These are phyloP conservation scores for Marasmarcha lunaedactyla DNA, from an alignment of 2,888 invertebrate species.

Conservation along the genomic window DNA sequence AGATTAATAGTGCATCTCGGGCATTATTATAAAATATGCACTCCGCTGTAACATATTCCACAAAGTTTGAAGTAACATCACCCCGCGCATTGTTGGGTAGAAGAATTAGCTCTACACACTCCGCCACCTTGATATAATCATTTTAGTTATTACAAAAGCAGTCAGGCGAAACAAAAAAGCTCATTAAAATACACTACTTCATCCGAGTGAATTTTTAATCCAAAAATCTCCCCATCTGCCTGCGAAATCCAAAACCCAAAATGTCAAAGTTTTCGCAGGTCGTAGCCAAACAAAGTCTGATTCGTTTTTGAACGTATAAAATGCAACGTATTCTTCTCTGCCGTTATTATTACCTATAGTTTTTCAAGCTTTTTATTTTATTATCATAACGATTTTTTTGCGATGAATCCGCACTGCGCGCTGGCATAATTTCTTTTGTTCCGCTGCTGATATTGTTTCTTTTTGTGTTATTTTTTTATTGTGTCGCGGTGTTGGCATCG, in stretches of 20 bases:
- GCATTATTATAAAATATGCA: slow-evolving; percentile 47
- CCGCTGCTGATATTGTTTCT: slow-evolving; percentile 60
- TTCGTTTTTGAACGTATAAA: slow-evolving; percentile 49
- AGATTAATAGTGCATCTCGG: slow-evolving; percentile 52
- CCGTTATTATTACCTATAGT: slow-evolving; percentile 57
- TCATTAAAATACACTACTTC: slow-evolving; percentile 57
- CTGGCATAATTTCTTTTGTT: slow-evolving; percentile 66
- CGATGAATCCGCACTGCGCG: slow-evolving; percentile 44
- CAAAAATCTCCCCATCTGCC: slow-evolving; percentile 54
- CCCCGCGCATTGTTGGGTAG: slow-evolving; percentile 6
- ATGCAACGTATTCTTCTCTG: slow-evolving; percentile 51
- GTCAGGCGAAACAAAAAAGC: slow-evolving; percentile 43
- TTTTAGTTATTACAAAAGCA: slow-evolving; percentile 29
- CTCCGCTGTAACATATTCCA: slow-evolving; percentile 19
- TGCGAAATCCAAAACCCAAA: slow-evolving; percentile 26
- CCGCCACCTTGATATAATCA: slow-evolving; percentile 3
- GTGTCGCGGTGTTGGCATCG: slow-evolving; percentile 49
- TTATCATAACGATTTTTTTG: slow-evolving; percentile 66
- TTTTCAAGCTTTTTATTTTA: slow-evolving; percentile 62
- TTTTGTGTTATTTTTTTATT: slow-evolving; percentile 51
- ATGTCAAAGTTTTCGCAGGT: slow-evolving; percentile 49
- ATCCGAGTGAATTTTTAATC: slow-evolving; percentile 47
- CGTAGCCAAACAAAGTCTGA: slow-evolving; percentile 55
- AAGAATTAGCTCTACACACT: no score
- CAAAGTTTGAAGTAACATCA: slow-evolving; percentile 7